Conservation (phyloP, 2,113 vertebrate species). For the Aldabrachelys gigantea region DNA sequence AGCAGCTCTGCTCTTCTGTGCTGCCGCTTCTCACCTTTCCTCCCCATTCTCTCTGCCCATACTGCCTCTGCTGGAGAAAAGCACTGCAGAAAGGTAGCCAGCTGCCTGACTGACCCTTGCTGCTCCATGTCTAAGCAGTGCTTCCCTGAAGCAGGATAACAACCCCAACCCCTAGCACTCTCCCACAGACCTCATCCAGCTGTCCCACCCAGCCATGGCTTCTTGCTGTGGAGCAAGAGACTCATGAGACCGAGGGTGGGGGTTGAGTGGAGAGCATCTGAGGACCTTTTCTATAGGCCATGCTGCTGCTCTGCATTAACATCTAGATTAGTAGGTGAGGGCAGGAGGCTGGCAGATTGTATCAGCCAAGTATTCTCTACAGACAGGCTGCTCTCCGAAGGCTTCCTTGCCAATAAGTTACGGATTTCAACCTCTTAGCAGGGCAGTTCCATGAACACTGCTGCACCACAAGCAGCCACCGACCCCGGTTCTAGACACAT, state of each 20-base stretch:
- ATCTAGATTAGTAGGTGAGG: not conserved
- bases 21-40: not conserved
- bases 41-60: not conserved
- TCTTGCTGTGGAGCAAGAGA: no score
- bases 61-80: not conserved
- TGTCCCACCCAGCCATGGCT: not conserved
- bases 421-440: not conserved
- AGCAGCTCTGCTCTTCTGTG: not conserved
- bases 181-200: accelerated
- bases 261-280: not conserved
- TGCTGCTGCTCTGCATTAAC: not conserved
- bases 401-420: not conserved
- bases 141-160: not conserved
- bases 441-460: not conserved
- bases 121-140: not conserved
- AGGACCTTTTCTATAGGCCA: not conserved
- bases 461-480: not conserved
- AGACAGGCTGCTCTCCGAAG: not conserved
- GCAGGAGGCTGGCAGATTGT: not conserved
- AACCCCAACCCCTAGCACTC: accelerated
- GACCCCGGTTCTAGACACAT: not conserved
- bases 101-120: accelerated
- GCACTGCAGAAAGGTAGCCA: not conserved
- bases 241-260: not conserved
- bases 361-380: not conserved